Base-by-base conservation (phyloP, 2,888 invertebrate species). In the Margaritifera margaritifera region DNA sequence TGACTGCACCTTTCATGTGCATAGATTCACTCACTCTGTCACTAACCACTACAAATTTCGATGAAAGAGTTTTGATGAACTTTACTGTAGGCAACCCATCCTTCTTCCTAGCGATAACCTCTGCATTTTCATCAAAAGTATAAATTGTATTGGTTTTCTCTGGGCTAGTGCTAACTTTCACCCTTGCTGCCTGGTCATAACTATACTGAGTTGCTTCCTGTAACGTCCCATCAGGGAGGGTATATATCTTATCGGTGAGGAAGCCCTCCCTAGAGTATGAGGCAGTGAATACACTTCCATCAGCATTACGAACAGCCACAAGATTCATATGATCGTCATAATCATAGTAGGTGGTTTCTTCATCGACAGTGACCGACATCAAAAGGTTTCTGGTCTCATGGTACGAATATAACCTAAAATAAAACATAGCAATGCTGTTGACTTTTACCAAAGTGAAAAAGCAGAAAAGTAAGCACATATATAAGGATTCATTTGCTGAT, bases 121-220 rank as follows among this genome's bases (percentile, higher is more conserved):
- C 64, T 56, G 61, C 69, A 31, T 60, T 15, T 61, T 69, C 69
- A 62, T 31, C 22, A 51, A 59, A 69, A n/a, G 69, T 69, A 50
- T 42, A 18, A 57, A n/a, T 20, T 64, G 11, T 59, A 55, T 50
- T 25, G 18, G 6, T n/a, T 52, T n/a, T 61, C 56, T 5, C 24
- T 62, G 11, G 64, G 61, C 19, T 4, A 27, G n/a, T 51, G 24
- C 52, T 61, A 4, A 24, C 42, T 42, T 42, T 61, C 8, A 61
- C 61, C 22, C 6, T 50, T 11, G 61, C 51, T 24, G 4, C 25
- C 6, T 52, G 51, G 24, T 61, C 61, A 51, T 61, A 61, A 15
- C 22, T 51, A 25, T n/a, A 61, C 61, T 61, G 20, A 22, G 52
- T 51, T 6, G 50, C 8, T 20, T 50, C 61, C 42, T 42, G 42